Percentiles rank a stretch among this genome's conserved stretches.
phyloP scores from a whole-genome alignment of 2,113 vertebrate genomes.

The Cygnus atratus region DNA sequence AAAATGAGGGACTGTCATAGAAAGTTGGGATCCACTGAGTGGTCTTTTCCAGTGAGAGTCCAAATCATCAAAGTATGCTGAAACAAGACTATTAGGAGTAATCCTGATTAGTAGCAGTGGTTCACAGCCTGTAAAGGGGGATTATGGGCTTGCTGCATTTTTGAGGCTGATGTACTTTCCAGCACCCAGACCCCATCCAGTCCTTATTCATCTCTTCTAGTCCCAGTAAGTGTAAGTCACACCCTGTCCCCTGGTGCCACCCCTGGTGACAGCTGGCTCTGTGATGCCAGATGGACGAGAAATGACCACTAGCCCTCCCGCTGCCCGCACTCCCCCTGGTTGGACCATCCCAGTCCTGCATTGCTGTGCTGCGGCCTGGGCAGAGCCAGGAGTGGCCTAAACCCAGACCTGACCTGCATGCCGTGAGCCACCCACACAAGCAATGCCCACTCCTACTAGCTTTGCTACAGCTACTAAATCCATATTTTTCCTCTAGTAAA shows the following conservation, averaged over 20 bases:
- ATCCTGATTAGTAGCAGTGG: background rate
- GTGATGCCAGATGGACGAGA: background rate
- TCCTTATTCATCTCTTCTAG: background rate
- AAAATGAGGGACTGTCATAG: background rate
- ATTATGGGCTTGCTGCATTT: background rate
- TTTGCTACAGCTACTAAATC: background rate
- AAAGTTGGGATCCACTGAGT: background rate
- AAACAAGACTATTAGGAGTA: background rate
- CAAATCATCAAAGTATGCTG: background rate
- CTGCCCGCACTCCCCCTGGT: background rate
- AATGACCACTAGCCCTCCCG: background rate
- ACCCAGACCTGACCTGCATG: fast-evolving
- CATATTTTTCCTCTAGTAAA: background rate
- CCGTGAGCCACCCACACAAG: background rate
- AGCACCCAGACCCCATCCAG: background rate
- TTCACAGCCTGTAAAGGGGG: background rate
- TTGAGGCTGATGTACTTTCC: background rate
- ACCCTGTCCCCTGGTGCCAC: background rate
- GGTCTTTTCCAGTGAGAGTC: background rate
- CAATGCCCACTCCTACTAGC: background rate
- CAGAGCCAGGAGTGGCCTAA: background rate
- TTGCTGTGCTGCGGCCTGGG: fast-evolving
- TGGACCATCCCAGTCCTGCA: too few species aligned
- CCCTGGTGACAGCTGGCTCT: background rate
- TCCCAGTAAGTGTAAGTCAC: background rate